Evolutionary conservation across 2,888 invertebrate species (phyloP).

Genomic region (Mimas tiliae): DNA sequence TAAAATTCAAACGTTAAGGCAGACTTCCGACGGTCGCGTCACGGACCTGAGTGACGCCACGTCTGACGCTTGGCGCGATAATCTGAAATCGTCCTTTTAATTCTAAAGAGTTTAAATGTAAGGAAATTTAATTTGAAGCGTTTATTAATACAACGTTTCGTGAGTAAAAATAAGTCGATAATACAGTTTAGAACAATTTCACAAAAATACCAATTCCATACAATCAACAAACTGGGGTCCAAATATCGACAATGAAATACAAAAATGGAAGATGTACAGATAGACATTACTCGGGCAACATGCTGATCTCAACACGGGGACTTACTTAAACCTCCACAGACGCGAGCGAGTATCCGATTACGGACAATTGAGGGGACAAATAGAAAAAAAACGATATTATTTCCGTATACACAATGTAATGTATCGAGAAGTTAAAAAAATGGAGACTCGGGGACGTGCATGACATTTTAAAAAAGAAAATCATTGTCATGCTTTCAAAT

Average conservation of each 20-base stretch:
- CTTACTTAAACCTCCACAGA: conserved; percentile 83
- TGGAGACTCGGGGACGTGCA: conserved; percentile 34
- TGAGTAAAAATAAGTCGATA: background rate
- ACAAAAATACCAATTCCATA: conserved; percentile 39
- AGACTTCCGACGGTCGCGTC: too few relatives aligned
- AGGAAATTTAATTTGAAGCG: too few relatives aligned
- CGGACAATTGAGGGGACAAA: conserved; percentile 78
- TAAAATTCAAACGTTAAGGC: too few relatives aligned
- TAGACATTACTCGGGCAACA: conserved; percentile 32
- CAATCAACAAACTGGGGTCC: conserved; percentile 36
- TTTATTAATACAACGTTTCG: too few relatives aligned
- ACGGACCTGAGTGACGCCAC: too few relatives aligned
- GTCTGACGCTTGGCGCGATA: too few relatives aligned
- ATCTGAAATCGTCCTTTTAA: too few relatives aligned
- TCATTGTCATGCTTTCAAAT: conserved; percentile 25
- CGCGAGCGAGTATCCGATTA: conserved; percentile 79
- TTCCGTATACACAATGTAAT: conserved; percentile 51
- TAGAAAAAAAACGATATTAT: conserved; percentile 72
- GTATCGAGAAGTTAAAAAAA: conserved; percentile 25
- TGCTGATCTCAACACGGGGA: conserved; percentile 51
- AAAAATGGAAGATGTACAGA: conserved; percentile 34
- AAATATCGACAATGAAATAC: conserved; percentile 37
- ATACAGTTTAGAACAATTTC: conserved; percentile 46
- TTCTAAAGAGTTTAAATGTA: too few relatives aligned
- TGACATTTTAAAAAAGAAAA: conserved; percentile 28